phyloP scores from a whole-genome alignment of 2,113 vertebrate species.

The Alethe diademata region DNA sequence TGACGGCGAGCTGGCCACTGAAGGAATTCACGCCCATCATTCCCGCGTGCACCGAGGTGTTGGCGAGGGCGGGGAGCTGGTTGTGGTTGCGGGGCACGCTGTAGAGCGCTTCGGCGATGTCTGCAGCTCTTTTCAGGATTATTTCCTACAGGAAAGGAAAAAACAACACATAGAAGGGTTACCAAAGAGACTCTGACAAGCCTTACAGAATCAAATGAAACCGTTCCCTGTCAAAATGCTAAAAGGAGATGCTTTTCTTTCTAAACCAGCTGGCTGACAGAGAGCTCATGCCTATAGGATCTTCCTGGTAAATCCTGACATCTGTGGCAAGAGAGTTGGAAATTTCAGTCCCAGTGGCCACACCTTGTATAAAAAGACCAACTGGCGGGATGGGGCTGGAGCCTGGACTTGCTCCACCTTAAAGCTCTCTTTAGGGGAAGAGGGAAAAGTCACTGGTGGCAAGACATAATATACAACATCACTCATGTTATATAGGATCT shows the following conservation, averaged over 20 bases:
- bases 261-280: not conserved
- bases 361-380: not conserved
- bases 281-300: not conserved
- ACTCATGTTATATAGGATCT: not conserved
- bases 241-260: not conserved
- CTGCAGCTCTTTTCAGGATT: slow-evolving; percentile 95
- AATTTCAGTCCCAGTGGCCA: not conserved
- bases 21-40: slow-evolving; percentile 99
- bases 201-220: not conserved
- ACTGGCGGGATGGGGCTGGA: not conserved
- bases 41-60: slow-evolving; percentile 87
- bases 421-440: not conserved
- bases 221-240: not conserved
- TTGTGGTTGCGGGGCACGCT: slow-evolving; percentile 95
- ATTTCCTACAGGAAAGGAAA: slow-evolving; percentile 82
- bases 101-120: slow-evolving; percentile 98
- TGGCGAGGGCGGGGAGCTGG: slow-evolving; percentile 89
- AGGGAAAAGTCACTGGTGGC: not conserved
- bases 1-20: slow-evolving; percentile 94
- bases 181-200: not conserved
- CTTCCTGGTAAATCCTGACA: not conserved
- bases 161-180: not conserved
- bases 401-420: not conserved
- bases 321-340: not conserved
- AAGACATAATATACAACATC: not conserved